Percentiles rank a stretch among this genome's conserved stretches.
Conservation (phyloP, 2,113 vertebrate species). For the Dasyornis broadbenti region DNA sequence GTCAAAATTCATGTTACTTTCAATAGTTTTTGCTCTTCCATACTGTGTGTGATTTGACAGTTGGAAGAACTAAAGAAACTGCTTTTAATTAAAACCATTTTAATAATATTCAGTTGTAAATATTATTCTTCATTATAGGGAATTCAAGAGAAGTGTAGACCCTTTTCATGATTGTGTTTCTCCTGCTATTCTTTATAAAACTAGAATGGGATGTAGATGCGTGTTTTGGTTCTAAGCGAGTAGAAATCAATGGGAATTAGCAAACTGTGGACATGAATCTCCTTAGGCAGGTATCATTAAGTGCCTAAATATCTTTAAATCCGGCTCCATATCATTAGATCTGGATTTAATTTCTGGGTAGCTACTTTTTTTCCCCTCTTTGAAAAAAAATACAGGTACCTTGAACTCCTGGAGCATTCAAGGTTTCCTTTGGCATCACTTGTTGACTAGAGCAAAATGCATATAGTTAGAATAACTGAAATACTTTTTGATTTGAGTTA, state of each 20-base stretch:
- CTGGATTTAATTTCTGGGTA: background rate
- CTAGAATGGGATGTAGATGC: background rate
- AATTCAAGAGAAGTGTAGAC: background rate
- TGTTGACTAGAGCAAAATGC: background rate
- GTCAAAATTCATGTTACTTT: background rate
- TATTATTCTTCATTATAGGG: background rate
- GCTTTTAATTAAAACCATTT: background rate
- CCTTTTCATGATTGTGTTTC: background rate
- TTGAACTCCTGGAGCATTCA: background rate
- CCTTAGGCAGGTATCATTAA: background rate
- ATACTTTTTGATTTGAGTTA: background rate
- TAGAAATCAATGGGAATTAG: background rate
- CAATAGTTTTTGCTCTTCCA: rapidly evolving
- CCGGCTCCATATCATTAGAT: background rate
- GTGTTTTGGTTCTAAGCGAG: background rate
- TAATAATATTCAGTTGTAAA: background rate
- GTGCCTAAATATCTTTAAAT: background rate
- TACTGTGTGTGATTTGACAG: background rate
- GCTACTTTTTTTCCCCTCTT: too few species aligned
- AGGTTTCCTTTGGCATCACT: background rate
- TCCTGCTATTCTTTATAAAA: background rate
- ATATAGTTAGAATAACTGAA: background rate
- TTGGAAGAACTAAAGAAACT: background rate
- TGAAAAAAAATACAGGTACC: too few species aligned
- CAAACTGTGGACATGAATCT: background rate